These are phyloP conservation scores for Deilephila porcellus DNA, from an alignment of 2,888 invertebrate species.

Conservation along the genomic window DNA sequence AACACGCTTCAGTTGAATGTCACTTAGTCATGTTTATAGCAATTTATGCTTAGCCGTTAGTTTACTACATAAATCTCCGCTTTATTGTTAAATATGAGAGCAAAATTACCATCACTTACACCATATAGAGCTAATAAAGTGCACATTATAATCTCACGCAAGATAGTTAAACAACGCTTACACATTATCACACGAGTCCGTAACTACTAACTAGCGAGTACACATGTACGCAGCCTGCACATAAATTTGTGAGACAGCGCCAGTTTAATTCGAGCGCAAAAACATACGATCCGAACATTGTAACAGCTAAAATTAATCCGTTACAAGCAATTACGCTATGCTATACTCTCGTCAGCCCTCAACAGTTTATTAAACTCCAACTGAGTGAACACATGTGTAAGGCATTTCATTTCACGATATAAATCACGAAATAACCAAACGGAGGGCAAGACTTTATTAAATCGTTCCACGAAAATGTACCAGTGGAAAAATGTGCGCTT, in stretches of 20 bases:
- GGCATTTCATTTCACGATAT: slow-evolving; percentile 64
- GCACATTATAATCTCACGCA: neutral
- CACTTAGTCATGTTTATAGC: neutral
- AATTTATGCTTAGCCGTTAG: neutral
- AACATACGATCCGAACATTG: slow-evolving; percentile 22
- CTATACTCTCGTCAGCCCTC: slow-evolving; percentile 54
- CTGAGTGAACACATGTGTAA: slow-evolving; percentile 58
- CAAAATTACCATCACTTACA: neutral
- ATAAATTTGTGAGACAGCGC: slow-evolving; percentile 15
- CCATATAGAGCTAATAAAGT: slow-evolving; percentile 9
- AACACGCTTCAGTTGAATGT: too few relatives aligned
- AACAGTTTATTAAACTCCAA: slow-evolving; percentile 65
- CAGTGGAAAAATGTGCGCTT: slow-evolving; percentile 38
- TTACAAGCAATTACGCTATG: slow-evolving; percentile 50
- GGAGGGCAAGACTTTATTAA: slow-evolving; percentile 65
- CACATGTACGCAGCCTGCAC: slow-evolving; percentile 15
- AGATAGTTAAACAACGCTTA: neutral
- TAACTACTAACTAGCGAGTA: neutral
- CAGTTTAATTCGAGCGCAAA: slow-evolving; percentile 25
- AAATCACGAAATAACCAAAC: slow-evolving; percentile 67
- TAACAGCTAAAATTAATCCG: slow-evolving; percentile 45
- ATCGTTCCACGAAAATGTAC: slow-evolving; percentile 56
- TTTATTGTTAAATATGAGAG: neutral
- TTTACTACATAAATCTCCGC: neutral
- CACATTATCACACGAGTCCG: slow-evolving; percentile 3